These are phyloP conservation scores for Pseudomyrmex gracilis DNA, from an alignment of 1,140 invertebrate genomes.

Conservation along the genomic window DNA sequence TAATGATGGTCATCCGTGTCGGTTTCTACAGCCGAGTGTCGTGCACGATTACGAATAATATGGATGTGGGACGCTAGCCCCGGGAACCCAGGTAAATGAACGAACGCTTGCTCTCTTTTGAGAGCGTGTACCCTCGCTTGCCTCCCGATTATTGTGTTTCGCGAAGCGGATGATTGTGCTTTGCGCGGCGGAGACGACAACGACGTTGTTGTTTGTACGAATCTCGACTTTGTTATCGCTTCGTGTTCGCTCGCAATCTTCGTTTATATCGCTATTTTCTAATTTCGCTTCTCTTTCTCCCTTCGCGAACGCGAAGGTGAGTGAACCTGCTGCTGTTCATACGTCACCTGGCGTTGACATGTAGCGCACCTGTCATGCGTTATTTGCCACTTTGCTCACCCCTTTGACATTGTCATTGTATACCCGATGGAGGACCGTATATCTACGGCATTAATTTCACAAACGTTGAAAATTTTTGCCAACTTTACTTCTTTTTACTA, in stretches of 20 bases:
- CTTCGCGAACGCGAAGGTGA: slow-evolving; percentile 56
- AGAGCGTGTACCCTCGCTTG: too few relatives aligned
- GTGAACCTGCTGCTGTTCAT: slow-evolving; percentile 53
- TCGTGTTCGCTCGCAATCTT: background rate
- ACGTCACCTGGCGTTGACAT: slow-evolving; percentile 59
- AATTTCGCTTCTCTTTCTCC: background rate
- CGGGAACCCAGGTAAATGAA: slow-evolving; percentile 65
- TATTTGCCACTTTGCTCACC: background rate
- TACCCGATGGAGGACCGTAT: background rate
- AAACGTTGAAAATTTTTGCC: background rate
- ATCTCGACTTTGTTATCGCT: slow-evolving; percentile 8
- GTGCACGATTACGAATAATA: slow-evolving; percentile 55
- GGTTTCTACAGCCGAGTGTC: slow-evolving; percentile 23
- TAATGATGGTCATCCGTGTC: slow-evolving; percentile 66
- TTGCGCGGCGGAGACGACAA: background rate
- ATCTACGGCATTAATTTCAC: background rate
- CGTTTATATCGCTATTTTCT: slow-evolving; percentile 5
- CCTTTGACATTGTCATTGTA: background rate
- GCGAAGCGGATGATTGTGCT: background rate
- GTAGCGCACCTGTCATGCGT: slow-evolving; percentile 49
- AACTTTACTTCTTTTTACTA: too few relatives aligned
- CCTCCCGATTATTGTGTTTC: background rate
- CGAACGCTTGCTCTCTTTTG: background rate
- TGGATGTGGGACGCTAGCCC: slow-evolving; percentile 54
- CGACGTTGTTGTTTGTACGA: background rate